phyloP scores from a whole-genome alignment of 2,113 vertebrate species.

The Sciurus niger region DNA sequence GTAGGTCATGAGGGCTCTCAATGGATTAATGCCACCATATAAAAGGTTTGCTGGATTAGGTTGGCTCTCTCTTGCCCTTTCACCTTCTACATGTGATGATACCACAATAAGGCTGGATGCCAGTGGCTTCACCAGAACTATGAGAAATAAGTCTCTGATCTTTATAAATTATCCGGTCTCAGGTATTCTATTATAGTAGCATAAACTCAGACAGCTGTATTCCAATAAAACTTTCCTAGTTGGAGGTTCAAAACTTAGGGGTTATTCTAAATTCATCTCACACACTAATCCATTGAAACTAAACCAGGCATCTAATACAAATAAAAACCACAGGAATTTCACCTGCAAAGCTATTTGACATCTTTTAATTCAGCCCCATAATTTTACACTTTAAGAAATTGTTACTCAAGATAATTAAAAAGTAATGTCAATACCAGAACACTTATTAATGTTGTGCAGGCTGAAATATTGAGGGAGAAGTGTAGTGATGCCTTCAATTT shows the following conservation, averaged over 20 bases:
- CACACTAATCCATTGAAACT: background rate
- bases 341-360: background rate
- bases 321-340: background rate
- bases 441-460: background rate
- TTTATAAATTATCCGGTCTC: background rate
- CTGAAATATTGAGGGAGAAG: background rate
- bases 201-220: background rate
- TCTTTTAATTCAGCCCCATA: background rate
- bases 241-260: background rate
- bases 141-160: background rate
- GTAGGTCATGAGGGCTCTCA: background rate
- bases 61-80: background rate
- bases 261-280: background rate
- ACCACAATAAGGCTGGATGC: background rate
- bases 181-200: background rate
- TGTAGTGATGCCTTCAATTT: background rate
- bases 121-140: background rate
- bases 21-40: background rate
- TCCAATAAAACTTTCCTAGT: background rate
- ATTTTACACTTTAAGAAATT: background rate
- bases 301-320: background rate
- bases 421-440: background rate
- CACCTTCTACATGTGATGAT: background rate
- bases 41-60: background rate
- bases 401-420: constrained; percentile 23